Evolutionary conservation across 2,797 vertebrate genomes (phyloP), one percentile per base, ranked within the genome.

Genomic region (Lutjanus campechanus): DNA sequence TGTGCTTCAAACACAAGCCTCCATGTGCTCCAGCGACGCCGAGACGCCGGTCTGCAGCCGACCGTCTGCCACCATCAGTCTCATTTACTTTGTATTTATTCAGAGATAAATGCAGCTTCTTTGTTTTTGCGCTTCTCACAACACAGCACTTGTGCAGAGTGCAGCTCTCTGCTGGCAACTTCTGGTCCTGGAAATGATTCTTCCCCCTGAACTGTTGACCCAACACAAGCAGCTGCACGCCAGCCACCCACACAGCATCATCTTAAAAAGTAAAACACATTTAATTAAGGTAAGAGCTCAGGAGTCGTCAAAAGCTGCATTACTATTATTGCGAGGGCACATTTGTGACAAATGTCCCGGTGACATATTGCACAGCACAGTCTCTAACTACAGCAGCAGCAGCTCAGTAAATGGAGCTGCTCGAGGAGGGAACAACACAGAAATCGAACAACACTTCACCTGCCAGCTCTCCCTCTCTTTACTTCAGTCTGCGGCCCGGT

Each of bases 221-320:
- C 72, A 8, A 29, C 25, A 5, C 43, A 46, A 19, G 19, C 71
- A n/a, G 17, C 65, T 29, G 22, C 64, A 17, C 16, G 16, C 46
- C 41, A 40, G 20, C 50, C 43, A 8, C 64, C 41, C 78, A 50
- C 83, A 69, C 79, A 62, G 54, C 80, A 93, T 89, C 88, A 84
- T 91, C 90, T 84, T 77, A 90, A 93, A 93, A 94, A 81, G 73
- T 91, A 90, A 56, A 90, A 81, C 77, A 71, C 60, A 86, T 89
- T 96, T 96, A 96, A 96, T 97, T 95, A 97, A 87, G 83, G 93
- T 97, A 96, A 97, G 95, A 97, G 96, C 96, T 93, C 94, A 0
- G 65, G 87, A 89, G 89, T 91, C 91, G 75, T 86, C 84, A 81
- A 91, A 95, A 81, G 82, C 86, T 91, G 88, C 94, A 93, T 84